phyloP scores from a whole-genome alignment of 2,888 invertebrate genomes.

The Abrostola triplasia region DNA sequence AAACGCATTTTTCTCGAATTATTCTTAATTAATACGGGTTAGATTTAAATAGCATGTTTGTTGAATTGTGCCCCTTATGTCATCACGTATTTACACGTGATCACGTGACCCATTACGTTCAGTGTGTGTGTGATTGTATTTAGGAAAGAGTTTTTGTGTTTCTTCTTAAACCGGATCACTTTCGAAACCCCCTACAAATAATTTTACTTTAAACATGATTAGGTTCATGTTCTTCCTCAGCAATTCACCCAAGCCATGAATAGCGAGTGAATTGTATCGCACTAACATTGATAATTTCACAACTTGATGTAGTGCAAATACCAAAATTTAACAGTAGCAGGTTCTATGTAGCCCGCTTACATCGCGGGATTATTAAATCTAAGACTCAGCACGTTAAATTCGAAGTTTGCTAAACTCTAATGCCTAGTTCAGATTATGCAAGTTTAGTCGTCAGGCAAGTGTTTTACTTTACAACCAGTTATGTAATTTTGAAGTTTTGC shows the following conservation, averaged over 20 bases:
- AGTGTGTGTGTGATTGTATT: no score
- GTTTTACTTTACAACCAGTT: conserved; percentile 31
- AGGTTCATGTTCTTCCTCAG: background rate
- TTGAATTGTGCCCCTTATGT: no score
- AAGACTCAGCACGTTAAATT: conserved; percentile 48
- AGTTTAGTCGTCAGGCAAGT: conserved; percentile 29
- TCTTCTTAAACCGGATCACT: no score
- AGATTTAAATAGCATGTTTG: background rate
- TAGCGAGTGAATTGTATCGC: conserved; percentile 2
- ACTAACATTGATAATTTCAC: conserved; percentile 23
- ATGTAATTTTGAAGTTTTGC: conserved; percentile 14
- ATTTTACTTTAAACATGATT: background rate
- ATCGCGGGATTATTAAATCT: conserved; percentile 57
- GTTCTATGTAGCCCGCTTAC: conserved; percentile 25
- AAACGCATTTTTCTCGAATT: background rate
- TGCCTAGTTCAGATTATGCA: conserved; percentile 37
- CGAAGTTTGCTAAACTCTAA: conserved; percentile 45
- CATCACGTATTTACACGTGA: background rate
- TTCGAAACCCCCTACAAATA: no score
- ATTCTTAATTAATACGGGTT: background rate
- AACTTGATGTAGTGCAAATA: conserved; percentile 26
- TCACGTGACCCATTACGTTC: no score
- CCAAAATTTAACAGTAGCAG: conserved; percentile 12
- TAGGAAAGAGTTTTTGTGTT: no score
- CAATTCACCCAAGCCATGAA: background rate